Evolutionary conservation across 53 echinoderm and acorn worm species (phyloP).

Genomic region (Apostichopus leukothele): DNA sequence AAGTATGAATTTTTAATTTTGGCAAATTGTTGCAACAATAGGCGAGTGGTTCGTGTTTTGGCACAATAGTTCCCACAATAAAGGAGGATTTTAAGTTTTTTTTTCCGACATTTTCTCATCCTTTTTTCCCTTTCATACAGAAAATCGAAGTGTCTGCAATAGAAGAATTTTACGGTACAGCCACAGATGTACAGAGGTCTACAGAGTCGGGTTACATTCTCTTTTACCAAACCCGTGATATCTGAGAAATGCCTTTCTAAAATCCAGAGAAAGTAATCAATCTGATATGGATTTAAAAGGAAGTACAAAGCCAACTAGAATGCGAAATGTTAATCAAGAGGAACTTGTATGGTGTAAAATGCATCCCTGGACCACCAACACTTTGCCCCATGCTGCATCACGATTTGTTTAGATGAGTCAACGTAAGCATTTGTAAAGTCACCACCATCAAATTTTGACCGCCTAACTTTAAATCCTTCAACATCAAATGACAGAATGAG

Average conservation of each 20-base stretch:
- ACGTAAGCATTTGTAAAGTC: too few species aligned
- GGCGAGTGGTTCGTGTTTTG: too few species aligned
- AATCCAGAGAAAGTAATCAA: background rate
- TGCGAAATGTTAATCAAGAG: background rate
- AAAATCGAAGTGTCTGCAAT: slow-evolving; percentile 98
- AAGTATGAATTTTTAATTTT: too few species aligned
- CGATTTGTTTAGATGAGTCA: too few species aligned
- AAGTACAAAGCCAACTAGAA: background rate
- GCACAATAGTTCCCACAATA: too few species aligned
- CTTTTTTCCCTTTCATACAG: slow-evolving; percentile 43
- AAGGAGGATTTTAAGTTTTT: too few species aligned
- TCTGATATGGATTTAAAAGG: background rate
- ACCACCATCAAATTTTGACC: too few species aligned
- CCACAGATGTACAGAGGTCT: slow-evolving; percentile 97
- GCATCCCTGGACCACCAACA: too few species aligned
- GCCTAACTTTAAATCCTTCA: too few species aligned
- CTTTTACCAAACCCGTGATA: slow-evolving; percentile 91
- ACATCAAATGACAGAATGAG: too few species aligned
- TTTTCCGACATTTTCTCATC: background rate
- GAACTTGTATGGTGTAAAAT: background rate
- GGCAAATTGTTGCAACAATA: too few species aligned
- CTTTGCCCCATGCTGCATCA: too few species aligned
- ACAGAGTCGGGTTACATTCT: slow-evolving; percentile 98
- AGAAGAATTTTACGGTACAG: slow-evolving; percentile 95
- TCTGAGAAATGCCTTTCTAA: background rate